These are phyloP conservation scores for Chaetodon trifascialis DNA, from an alignment of 2,113 vertebrate species.

Conservation along the genomic window DNA sequence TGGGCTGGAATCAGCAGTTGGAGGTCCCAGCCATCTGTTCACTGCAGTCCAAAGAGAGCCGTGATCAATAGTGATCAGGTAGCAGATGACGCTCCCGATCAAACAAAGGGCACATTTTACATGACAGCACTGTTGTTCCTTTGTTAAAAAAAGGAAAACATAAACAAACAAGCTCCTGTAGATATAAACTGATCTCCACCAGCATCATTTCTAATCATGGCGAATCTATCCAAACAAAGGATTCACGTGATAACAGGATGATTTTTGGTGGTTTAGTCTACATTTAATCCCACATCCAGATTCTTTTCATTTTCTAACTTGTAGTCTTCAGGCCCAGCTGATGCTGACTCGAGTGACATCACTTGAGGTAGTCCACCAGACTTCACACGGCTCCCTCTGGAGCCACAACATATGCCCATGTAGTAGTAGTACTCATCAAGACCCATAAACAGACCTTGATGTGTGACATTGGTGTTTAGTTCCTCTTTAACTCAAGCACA, in stretches of 20 bases:
- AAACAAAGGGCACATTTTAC: conserved; percentile 66
- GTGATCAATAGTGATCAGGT: conserved; percentile 76
- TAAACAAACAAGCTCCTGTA: conserved; percentile 29
- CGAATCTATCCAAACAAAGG: neutral
- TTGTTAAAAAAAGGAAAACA: conserved; percentile 17
- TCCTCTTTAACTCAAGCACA: too few relatives aligned
- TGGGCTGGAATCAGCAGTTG: conserved; percentile 54
- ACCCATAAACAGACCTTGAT: neutral
- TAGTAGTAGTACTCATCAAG: neutral
- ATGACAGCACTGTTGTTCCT: conserved; percentile 40
- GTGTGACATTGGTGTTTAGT: too few relatives aligned
- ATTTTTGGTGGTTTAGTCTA: neutral
- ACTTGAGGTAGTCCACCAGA: neutral
- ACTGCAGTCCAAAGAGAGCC: conserved; percentile 40
- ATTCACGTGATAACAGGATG: neutral
- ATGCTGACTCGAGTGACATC: neutral
- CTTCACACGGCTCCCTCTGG: neutral
- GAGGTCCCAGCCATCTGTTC: conserved; percentile 75
- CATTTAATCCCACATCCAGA: neutral
- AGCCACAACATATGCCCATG: neutral
- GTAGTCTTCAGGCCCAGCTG: neutral
- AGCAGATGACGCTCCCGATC: conserved; percentile 68
- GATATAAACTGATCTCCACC: neutral
- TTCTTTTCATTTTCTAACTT: neutral
- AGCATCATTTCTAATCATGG: neutral